Base-by-base conservation (phyloP, 1,140 invertebrate species). In the Lepidurus couesii region DNA sequence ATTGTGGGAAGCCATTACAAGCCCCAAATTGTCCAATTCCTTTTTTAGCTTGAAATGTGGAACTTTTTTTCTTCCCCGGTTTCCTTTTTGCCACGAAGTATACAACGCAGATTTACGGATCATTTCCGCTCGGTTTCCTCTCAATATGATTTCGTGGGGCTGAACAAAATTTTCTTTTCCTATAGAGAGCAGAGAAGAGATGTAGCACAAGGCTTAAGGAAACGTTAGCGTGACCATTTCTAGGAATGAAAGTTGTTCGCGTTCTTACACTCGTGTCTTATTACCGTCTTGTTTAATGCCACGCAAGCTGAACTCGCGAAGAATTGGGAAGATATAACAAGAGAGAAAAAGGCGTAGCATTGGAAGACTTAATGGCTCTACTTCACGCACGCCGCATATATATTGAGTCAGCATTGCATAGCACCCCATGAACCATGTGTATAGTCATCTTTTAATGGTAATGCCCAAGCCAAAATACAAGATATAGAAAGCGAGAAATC, bases 391-490 rank as follows among this genome's bases (percentile, higher is more conserved):
- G 21, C 53, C 53, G 53, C 53, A 65, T 65, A 65, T 65, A 65
- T 9, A 65, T 34, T 34, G 8, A 65, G 53, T 65, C 53, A 65
- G 53, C 53, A 65, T 65, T 65, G 53, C 53, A 21, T 65, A 65
- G 53, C 53, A 65, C 53, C 53, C 53, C 53, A 21, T 65, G 53
- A 7, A 65, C 6, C 53, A 65, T 65, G 53, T 65, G 53, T 65
- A 65, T 65, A 65, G 53, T 65, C 53, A 65, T 65, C 53, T 65
- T 65, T 65, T 65, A 65, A 65, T 65, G 53, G 53, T 65, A 65
- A 65, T 65, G 53, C 53, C 16, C 53, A 65, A 65, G 21, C 8
- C 6, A 65, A 21, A 65, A 21, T n/a, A 65, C 7, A 21, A 65
- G 21, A 7, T 65, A 65, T 65, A 65, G 53, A 13, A 65, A 65